These are phyloP conservation scores for Haliclona indistincta DNA, from an alignment of 37 sponge, comb jelly and placozoan species.

Conservation along the genomic window DNA sequence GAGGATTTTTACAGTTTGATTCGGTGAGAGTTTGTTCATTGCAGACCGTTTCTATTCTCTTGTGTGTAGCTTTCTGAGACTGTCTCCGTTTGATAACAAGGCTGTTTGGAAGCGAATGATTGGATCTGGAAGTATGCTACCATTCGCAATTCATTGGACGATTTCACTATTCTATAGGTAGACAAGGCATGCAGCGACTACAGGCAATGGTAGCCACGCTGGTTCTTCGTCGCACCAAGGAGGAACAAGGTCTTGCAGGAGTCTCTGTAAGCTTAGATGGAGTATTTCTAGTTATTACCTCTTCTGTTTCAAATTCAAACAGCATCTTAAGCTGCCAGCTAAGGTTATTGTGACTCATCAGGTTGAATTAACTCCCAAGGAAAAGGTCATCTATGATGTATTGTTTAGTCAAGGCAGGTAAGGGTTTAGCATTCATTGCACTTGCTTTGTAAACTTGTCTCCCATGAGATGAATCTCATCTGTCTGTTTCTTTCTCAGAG, in stretches of 20 bases:
- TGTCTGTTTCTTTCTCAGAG: neutral
- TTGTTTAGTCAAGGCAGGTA: constrained; percentile 62
- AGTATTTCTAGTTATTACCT: too few species aligned
- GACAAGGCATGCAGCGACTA: constrained; percentile 60
- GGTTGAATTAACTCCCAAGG: constrained; percentile 32
- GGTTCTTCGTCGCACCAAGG: constrained; percentile 63
- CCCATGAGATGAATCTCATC: too few species aligned
- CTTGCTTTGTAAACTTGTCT: too few species aligned
- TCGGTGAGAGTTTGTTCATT: constrained; percentile 2
- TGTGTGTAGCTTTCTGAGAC: constrained; percentile 43
- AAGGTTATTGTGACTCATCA: constrained; percentile 36
- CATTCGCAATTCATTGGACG: constrained; percentile 5
- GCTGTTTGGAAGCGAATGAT: constrained; percentile 65
- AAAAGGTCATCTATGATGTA: constrained; percentile 40
- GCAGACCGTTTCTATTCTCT: too few species aligned
- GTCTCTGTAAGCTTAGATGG: too few species aligned
- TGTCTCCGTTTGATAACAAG: constrained; percentile 77
- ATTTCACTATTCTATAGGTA: constrained; percentile 2
- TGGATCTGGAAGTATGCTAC: constrained; percentile 27
- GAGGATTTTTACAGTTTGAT: constrained; percentile 78
- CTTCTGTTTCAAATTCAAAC: too few species aligned
- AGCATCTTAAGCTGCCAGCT: constrained; percentile 59
- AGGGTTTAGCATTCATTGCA: neutral
- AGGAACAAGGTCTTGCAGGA: constrained; percentile 39
- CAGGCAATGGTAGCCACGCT: constrained; percentile 57